These are phyloP conservation scores for Alcis repandata DNA, from an alignment of 2,888 invertebrate species.

Conservation along the genomic window DNA sequence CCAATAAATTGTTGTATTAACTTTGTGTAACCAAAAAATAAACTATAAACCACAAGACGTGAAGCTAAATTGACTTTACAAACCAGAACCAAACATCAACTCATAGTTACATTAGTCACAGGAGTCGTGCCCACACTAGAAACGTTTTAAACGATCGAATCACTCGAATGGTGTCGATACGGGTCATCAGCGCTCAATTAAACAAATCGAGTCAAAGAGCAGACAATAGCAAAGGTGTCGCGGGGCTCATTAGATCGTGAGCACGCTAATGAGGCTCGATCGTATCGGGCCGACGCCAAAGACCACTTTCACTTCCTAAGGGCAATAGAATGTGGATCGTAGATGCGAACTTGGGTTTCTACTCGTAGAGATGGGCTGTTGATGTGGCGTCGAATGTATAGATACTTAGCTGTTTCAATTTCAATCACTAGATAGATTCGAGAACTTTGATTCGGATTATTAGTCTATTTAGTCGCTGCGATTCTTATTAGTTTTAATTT, in stretches of 20 bases:
- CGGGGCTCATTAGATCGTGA: slow-evolving; percentile 75
- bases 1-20: too few relatives aligned
- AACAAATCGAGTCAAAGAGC: slow-evolving; percentile 58
- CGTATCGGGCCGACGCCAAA: slow-evolving; percentile 57
- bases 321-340: slow-evolving; percentile 55
- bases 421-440: background rate
- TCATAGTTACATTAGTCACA: background rate
- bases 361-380: slow-evolving; percentile 26
- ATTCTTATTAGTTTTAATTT: background rate
- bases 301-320: slow-evolving; percentile 78
- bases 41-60: too few relatives aligned
- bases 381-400: slow-evolving; percentile 7
- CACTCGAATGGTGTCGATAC: slow-evolving; percentile 39
- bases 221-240: slow-evolving; percentile 69
- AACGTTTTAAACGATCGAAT: slow-evolving; percentile 35
- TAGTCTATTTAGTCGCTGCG: background rate
- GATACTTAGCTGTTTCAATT: slow-evolving; percentile 2
- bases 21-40: too few relatives aligned
- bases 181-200: slow-evolving; percentile 58
- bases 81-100: background rate
- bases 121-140: slow-evolving; percentile 24
- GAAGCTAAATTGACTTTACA: background rate
- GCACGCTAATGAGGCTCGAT: slow-evolving; percentile 77
- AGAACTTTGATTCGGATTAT: background rate
- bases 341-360: slow-evolving; percentile 44